Conservation (phyloP, 2,797 vertebrate genomes). For the Enteromius radiatus region DNA sequence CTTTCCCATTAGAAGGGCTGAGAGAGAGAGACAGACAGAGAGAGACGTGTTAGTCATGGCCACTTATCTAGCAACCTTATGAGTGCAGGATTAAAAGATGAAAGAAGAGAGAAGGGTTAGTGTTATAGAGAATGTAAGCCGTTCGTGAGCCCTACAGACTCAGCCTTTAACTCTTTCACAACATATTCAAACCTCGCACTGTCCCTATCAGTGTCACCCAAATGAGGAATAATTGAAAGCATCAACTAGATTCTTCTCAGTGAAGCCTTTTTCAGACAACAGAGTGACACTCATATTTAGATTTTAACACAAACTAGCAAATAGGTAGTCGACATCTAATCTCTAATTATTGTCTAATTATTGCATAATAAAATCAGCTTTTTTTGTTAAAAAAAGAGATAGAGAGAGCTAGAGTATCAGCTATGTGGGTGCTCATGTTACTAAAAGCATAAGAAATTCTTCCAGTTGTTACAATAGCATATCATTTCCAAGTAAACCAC, state of each 20-base stretch:
- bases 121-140: slow-evolving; percentile 89
- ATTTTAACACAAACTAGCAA: neutral
- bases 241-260: slow-evolving; percentile 63
- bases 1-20: slow-evolving; percentile 85
- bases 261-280: slow-evolving; percentile 8
- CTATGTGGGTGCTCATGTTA: neutral
- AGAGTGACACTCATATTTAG: neutral
- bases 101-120: slow-evolving; percentile 92
- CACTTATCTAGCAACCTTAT: slow-evolving; percentile 97
- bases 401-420: neutral
- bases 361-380: neutral
- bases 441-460: neutral
- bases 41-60: slow-evolving; percentile 91
- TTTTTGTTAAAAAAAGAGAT: neutral
- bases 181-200: slow-evolving; percentile 76
- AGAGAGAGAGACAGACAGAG: slow-evolving; percentile 63
- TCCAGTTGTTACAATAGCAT: neutral
- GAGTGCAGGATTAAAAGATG: slow-evolving; percentile 98
- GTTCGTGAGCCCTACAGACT: slow-evolving; percentile 79
- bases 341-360: neutral
- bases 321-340: neutral
- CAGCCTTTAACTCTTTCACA: slow-evolving; percentile 74
- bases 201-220: slow-evolving; percentile 75
- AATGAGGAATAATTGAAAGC: slow-evolving; percentile 71
- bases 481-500: neutral